Base-by-base conservation (phyloP, 2,797 vertebrate species). In the Aythya fuligula region DNA sequence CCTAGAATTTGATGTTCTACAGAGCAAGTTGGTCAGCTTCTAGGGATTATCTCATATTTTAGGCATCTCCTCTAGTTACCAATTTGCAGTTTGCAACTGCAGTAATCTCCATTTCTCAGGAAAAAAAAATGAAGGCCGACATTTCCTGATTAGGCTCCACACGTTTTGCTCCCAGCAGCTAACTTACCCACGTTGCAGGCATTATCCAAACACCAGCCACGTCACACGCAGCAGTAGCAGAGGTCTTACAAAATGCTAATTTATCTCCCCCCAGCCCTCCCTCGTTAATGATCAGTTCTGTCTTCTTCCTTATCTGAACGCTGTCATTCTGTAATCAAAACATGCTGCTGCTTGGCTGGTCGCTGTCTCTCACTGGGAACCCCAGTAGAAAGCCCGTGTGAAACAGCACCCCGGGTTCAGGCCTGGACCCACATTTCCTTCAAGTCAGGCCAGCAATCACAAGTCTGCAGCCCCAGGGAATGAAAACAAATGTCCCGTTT, bases 31-130 rank as follows among this genome's bases (percentile, higher is more conserved):
- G 90, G 96, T 95, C 87, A 54, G 89, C 73, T 95, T 74, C 62
- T 85, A 91, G 78, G 95, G 82, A 97, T 96, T 97, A 96, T 72
- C 93, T 97, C 96, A 97, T 95, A 92, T 96, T 97, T 96, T 75
- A 94, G 94, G 95, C 83, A 97, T 97, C 94, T 87, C 91, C 78
- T 43, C 77, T 93, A 87, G 90, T 94, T 17, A 93, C 95, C 95
- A 94, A 96, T 96, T 94, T 96, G 92, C 95, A 97, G 94, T 85
- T 96, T 4, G 30, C 62, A 94, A 95, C 93, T 90, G 87, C 91
- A 91, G 79, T 70, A 81, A 96, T 93, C 89, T 94, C 92, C 79
- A 36, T 67, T 92, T 95, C 85, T 95, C 94, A 30, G 79, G 58
- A 60, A 66, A 76, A 75, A 75, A 75, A 73, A 54, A 92, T 19